Percentiles rank a stretch among this genome's conserved stretches.
phyloP scores from a whole-genome alignment of 2,888 invertebrate species.

The Drosophila birchii region DNA sequence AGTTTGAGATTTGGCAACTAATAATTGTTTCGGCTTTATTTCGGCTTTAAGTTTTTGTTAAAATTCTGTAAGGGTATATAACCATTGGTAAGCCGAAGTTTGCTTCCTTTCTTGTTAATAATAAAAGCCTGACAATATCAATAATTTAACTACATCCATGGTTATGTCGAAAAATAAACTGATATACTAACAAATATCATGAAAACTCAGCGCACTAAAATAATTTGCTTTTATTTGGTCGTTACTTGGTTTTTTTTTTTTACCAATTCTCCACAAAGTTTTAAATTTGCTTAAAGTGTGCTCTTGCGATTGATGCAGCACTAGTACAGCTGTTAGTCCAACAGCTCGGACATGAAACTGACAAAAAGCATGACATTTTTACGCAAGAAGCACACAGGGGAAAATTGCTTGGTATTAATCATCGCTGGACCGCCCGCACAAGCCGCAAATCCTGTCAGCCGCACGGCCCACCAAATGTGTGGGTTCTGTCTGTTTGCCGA shows the following conservation, averaged over 20 bases:
- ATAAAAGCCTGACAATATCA: too few relatives aligned
- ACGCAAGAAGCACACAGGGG: constrained; percentile 52
- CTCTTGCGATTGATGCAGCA: background rate
- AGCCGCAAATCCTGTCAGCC: constrained; percentile 56
- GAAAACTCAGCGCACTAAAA: too few relatives aligned
- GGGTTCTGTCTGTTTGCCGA: constrained; percentile 52
- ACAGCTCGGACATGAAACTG: constrained; percentile 48
- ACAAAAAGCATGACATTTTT: constrained; percentile 65
- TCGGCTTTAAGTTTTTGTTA: too few relatives aligned
- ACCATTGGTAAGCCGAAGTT: too few relatives aligned
- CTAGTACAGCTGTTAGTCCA: constrained; percentile 35
- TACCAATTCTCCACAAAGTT: too few relatives aligned
- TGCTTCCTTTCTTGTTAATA: too few relatives aligned
- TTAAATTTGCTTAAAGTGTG: background rate
- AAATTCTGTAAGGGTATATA: too few relatives aligned
- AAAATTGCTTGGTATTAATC: constrained; percentile 74
- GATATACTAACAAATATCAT: background rate
- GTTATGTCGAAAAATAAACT: background rate
- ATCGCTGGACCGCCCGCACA: constrained; percentile 60
- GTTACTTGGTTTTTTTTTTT: too few relatives aligned
- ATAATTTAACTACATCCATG: background rate
- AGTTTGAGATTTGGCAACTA: too few relatives aligned
- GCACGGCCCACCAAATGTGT: constrained; percentile 55
- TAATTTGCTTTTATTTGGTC: background rate
- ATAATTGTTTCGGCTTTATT: too few relatives aligned